Evolutionary conservation across 2,113 vertebrate species (phyloP), one percentile per base, ranked within the genome.

Genomic region (Petrocephalus microphthalmus): DNA sequence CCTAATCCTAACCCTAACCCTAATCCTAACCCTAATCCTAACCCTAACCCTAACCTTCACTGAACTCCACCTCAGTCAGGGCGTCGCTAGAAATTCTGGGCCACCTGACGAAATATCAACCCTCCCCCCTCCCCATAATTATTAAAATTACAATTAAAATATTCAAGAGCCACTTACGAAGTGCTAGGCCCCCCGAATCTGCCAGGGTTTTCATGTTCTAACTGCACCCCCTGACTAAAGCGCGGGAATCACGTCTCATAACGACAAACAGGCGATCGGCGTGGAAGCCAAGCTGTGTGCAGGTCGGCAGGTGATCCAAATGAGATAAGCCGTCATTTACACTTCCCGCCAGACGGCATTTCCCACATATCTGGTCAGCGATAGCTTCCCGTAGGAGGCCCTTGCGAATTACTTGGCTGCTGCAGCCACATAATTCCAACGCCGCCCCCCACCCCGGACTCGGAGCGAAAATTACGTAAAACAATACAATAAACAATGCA

Each of bases 401-500:
- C 71, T 19, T 7, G 19, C 33, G n/a, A 25, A 42, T 78, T 42
- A 37, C 71, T 78, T 78, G 71, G 71, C 71, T 42, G 17, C 33
- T 78, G 33, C 33, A 42, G 29, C 71, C 5, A 19, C 33, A 78
- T 42, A 78, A 78, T 78, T 64, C 56, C 56, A 60, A 11, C 51
- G 7, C 51, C 20, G 5, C 56, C 11, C 11, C 60, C 29, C 42
- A 42, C 17, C 67, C 33, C 15, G 0, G 15, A 74, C 67, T 74
- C 2, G 67, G 37, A 74, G 67, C 29, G 67, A 67, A 74, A 74
- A 74, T 74, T 74, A 74, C 33, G 71, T 42, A 78, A 78, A 78
- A 42, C 71, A 78, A 78, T 78, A 78, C 71, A 78, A 78, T 78
- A 78, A 42, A 78, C 71, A 78, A 78, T 78, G 0, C 71, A 78